Conservation (phyloP, 2,113 vertebrate genomes). For the Hypocryptadius cinnamomeus region DNA sequence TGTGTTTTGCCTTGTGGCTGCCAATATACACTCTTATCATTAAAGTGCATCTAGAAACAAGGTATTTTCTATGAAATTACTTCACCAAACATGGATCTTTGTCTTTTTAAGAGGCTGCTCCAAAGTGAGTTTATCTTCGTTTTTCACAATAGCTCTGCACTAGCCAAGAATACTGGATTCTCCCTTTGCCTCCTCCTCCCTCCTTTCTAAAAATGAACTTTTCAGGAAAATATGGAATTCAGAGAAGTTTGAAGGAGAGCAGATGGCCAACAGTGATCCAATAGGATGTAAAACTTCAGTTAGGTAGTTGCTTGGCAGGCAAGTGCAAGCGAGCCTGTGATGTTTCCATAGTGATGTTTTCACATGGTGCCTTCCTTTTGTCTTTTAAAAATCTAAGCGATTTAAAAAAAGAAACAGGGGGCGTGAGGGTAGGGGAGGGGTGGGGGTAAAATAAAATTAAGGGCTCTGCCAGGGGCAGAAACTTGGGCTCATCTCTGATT, state of each 20-base stretch:
- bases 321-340: slow-evolving; percentile 25
- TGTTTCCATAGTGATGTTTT: slow-evolving; percentile 71
- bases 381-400: slow-evolving; percentile 21
- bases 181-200: slow-evolving; percentile 12
- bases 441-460: neutral
- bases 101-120: slow-evolving; percentile 36
- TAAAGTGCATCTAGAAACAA: slow-evolving; percentile 42
- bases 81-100: neutral
- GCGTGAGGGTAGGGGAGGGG: neutral
- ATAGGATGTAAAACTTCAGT: slow-evolving; percentile 40
- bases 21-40: slow-evolving; percentile 31
- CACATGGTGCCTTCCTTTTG: slow-evolving; percentile 43
- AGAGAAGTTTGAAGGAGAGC: slow-evolving; percentile 45
- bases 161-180: slow-evolving; percentile 48
- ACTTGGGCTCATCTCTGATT: neutral
- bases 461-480: neutral
- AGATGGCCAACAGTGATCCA: slow-evolving; percentile 52
- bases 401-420: neutral
- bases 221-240: slow-evolving; percentile 48
- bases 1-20: slow-evolving; percentile 35
- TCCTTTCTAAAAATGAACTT: slow-evolving; percentile 60
- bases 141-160: slow-evolving; percentile 10
- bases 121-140: slow-evolving; percentile 12
- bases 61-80: slow-evolving; percentile 36
- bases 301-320: slow-evolving; percentile 57